Percentiles rank a stretch among this genome's conserved stretches.
phyloP scores from a whole-genome alignment of 2,888 invertebrate species.

The Vanessa cardui region DNA sequence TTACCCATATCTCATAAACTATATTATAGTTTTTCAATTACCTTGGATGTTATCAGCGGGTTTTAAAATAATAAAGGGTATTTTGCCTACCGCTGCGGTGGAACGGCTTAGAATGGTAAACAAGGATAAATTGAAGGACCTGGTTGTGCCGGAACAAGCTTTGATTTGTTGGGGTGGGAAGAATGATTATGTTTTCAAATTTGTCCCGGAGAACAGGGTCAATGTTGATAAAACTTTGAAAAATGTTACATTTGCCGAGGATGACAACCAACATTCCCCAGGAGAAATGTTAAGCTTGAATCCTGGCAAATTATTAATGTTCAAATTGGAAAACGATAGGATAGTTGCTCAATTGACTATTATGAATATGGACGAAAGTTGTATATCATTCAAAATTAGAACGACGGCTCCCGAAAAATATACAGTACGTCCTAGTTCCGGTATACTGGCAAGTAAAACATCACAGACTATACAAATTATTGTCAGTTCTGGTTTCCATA shows the following conservation, averaged over 20 bases:
- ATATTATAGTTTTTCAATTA: conserved; percentile 93
- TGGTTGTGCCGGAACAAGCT: conserved; percentile 87
- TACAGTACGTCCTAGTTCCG: conserved; percentile 91
- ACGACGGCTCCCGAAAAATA: conserved; percentile 96
- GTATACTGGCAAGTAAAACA: conserved; percentile 84
- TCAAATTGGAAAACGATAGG: conserved; percentile 84
- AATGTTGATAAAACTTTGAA: conserved; percentile 43
- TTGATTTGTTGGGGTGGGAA: conserved; percentile 89
- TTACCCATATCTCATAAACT: conserved; percentile 91
- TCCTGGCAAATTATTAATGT: conserved; percentile 86
- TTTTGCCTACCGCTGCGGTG: conserved; percentile 91
- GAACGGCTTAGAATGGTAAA: conserved; percentile 91
- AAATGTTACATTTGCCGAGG: conserved; percentile 38
- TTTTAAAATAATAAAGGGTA: conserved; percentile 91
- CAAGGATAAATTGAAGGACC: conserved; percentile 87
- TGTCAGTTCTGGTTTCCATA: conserved; percentile 85
- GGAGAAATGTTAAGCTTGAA: conserved; percentile 76
- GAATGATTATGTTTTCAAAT: conserved; percentile 86
- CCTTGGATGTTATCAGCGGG: conserved; percentile 94
- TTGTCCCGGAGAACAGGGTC: conserved; percentile 80
- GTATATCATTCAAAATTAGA: conserved; percentile 86
- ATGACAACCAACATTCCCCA: conserved; percentile 36
- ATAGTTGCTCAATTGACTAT: conserved; percentile 83
- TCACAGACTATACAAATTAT: conserved; percentile 84
- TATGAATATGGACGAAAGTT: conserved; percentile 81